Percentiles rank a stretch among this genome's conserved stretches.
phyloP scores from a whole-genome alignment of 2,797 vertebrate genomes.

The Chaetodon trifasciatus region DNA sequence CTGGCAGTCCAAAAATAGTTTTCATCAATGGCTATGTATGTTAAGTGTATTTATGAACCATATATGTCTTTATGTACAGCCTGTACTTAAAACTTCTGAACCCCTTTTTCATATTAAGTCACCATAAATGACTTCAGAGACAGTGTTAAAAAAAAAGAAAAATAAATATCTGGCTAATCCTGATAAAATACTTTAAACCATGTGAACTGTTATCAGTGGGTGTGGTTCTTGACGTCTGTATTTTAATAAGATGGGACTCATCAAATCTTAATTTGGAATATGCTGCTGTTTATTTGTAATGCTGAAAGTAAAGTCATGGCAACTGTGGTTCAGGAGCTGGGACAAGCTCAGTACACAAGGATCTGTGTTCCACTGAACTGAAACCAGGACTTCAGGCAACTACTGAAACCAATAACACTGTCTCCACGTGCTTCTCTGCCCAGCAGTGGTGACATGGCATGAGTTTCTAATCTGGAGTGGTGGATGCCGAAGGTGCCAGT shows the following conservation, averaged over 20 bases:
- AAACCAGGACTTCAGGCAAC: slow-evolving; percentile 5
- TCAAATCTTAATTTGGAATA: neutral
- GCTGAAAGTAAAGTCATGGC: neutral
- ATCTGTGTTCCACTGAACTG: slow-evolving; percentile 15
- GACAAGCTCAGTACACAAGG: neutral
- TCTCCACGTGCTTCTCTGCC: neutral
- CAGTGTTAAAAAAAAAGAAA: neutral
- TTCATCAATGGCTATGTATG: neutral
- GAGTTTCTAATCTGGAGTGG: slow-evolving; percentile 40
- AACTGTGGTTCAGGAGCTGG: neutral
- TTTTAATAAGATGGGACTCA: neutral
- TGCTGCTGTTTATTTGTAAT: neutral
- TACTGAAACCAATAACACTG: neutral
- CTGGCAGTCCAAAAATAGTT: neutral
- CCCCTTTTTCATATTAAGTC: neutral
- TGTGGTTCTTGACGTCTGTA: neutral
- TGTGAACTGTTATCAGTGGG: neutral
- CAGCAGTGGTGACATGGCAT: neutral
- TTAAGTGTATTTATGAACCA: neutral
- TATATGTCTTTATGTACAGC: neutral
- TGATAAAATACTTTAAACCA: neutral
- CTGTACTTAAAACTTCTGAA: neutral
- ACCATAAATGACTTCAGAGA: neutral
- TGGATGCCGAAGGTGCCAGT: slow-evolving; percentile 40
- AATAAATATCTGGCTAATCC: neutral